Evolutionary conservation across 2,797 vertebrate genomes (phyloP), one percentile per base, ranked within the genome.

Genomic region (Aphelocoma californica): DNA sequence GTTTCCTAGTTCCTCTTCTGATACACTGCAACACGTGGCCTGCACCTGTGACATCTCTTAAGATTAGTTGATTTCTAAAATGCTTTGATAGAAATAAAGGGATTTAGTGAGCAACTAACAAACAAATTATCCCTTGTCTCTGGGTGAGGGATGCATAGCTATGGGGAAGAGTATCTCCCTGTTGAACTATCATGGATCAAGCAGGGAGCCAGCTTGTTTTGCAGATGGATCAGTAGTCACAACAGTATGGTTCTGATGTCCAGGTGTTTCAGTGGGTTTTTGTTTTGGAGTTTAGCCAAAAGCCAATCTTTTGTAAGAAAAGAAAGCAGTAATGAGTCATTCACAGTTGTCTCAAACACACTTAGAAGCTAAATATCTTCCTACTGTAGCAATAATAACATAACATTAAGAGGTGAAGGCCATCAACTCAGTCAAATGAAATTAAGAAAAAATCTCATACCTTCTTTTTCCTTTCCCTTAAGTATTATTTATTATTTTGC

Each of bases 311-410:
- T 77, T 73, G 19, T 73, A 44, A 84, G 53, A 80, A 60, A 61
- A 75, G 18, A 90, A 90, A 72, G 65, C 4, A 47, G 83, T 95
- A 82, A 91, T 77, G 78, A 88, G 42, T 92, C 45, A 81, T 73
- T 91, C 79, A 58, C 90, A 92, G 82, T 87, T 91, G 91, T 93
- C 92, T 86, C 44, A 79, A 79, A 74, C 31, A 82, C 74, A 54
- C 61, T 90, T 94, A 75, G 79, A 92, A 88, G 50, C 28, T 64
- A 93, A 93, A 66, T 70, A 40, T 95, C 82, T 95, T 95, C 78
- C 79, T 88, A 69, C 79, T 72, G 48, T 83, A 88, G 56, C 53
- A 93, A 72, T 80, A 93, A 80, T 75, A 88, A 73, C 54, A 45
- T 57, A 88, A 57, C 45, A 81, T 75, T 83, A 88, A 79, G 74